Conservation (phyloP, 1,140 invertebrate species). For the Bombyx mandarina region DNA sequence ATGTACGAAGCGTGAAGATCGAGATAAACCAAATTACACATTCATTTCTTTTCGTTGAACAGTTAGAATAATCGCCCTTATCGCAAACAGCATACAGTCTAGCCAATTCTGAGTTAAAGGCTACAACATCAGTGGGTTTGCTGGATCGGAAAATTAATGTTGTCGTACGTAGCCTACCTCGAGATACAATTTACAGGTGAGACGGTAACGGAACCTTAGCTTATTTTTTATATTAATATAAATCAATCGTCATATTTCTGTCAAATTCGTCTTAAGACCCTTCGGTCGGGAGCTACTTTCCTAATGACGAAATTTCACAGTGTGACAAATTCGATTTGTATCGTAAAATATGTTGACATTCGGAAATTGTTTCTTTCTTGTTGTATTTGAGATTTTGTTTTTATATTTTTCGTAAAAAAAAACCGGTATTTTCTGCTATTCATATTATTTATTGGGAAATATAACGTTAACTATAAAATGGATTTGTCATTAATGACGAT, state of each 20-base stretch:
- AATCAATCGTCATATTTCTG: conserved; percentile 8
- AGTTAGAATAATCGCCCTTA: conserved; percentile 5
- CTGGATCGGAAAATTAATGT: conserved; percentile 25
- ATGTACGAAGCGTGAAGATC: conserved; percentile 17
- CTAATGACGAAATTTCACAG: neutral
- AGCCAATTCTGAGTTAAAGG: neutral
- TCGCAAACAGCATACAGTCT: neutral
- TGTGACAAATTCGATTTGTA: neutral
- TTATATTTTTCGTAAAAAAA: too few species aligned
- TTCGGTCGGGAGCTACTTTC: neutral
- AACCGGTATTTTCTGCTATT: too few species aligned
- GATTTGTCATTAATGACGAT: too few species aligned
- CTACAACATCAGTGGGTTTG: neutral
- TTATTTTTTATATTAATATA: conserved; percentile 9
- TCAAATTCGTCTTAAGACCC: conserved; percentile 1
- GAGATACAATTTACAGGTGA: conserved; percentile 19
- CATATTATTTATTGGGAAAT: too few species aligned
- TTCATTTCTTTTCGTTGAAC: conserved; percentile 1
- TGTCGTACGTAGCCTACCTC: conserved; percentile 23
- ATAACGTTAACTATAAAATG: too few species aligned
- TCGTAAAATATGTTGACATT: neutral
- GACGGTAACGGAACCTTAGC: conserved; percentile 13
- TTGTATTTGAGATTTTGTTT: too few species aligned
- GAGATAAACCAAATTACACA: conserved; percentile 7
- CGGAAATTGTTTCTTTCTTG: too few species aligned